Conservation (phyloP, 2,797 vertebrate genomes). For the Meda fulgida region DNA sequence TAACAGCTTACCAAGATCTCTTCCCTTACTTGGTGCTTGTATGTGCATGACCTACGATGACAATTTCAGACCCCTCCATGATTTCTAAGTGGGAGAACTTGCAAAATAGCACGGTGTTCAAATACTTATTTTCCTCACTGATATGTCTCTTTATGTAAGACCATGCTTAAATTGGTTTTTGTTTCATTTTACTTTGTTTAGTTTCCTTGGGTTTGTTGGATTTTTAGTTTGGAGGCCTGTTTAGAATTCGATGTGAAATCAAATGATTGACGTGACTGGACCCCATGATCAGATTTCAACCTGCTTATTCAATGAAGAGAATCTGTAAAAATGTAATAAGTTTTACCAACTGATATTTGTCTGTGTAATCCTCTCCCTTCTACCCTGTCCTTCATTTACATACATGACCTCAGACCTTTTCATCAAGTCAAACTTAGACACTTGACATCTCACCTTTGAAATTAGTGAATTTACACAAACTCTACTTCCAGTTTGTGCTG, state of each 20-base stretch:
- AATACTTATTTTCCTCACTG: too few relatives aligned
- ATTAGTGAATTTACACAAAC: slow-evolving; percentile 9
- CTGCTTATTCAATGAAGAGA: not conserved
- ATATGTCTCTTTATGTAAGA: not conserved
- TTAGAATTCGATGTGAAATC: not conserved
- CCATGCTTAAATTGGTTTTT: not conserved
- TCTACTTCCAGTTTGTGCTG: not conserved
- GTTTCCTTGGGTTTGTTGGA: not conserved
- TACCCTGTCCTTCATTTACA: not conserved
- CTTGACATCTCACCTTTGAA: not conserved
- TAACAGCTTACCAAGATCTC: not conserved
- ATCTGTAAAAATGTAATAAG: not conserved
- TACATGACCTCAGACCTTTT: not conserved
- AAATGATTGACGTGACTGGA: not conserved
- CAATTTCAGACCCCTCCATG: too few relatives aligned
- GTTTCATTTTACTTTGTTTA: not conserved
- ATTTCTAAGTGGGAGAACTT: too few relatives aligned
- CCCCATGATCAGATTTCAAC: not conserved
- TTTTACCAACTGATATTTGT: not conserved
- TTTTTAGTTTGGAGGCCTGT: not conserved
- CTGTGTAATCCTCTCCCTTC: not conserved
- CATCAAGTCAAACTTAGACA: not conserved
- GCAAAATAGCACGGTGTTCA: too few relatives aligned
- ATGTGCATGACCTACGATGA: too few relatives aligned
- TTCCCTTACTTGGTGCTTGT: not conserved